Percentiles rank a stretch among this genome's conserved stretches.
These are phyloP conservation scores for Chouioia cunea DNA, from an alignment of 2,888 invertebrate species.

Conservation along the genomic window DNA sequence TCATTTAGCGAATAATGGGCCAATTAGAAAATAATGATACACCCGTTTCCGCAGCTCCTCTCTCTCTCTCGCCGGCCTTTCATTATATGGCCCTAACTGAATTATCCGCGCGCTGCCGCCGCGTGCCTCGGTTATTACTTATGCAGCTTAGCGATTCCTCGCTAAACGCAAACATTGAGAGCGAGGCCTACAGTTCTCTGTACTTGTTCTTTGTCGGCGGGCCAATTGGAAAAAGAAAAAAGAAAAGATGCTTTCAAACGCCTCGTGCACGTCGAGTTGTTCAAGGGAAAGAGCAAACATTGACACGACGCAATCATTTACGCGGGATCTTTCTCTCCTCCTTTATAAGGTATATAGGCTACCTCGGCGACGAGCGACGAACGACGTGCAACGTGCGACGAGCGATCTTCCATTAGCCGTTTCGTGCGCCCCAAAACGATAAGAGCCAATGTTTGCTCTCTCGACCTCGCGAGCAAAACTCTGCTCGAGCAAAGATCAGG, in stretches of 20 bases:
- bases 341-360: too few species aligned
- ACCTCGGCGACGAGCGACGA: too few species aligned
- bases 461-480: constrained; percentile 25
- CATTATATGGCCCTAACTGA: constrained; percentile 49
- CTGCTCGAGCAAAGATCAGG: constrained; percentile 30
- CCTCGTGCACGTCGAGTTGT: constrained; percentile 42
- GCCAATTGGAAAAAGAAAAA: background rate
- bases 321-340: constrained; percentile 49
- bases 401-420: constrained; percentile 53
- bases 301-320: constrained; percentile 54
- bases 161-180: too few species aligned
- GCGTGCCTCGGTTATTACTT: constrained; percentile 3
- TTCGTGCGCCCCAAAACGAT: constrained; percentile 36
- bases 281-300: constrained; percentile 55
- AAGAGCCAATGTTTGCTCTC: constrained; percentile 51
- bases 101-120: constrained; percentile 21
- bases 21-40: constrained; percentile 60
- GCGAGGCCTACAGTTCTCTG: background rate
- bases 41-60: constrained; percentile 44
- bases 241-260: constrained; percentile 43
- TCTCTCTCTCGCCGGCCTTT: constrained; percentile 52
- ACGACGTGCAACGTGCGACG: too few species aligned
- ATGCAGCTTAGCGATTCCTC: constrained; percentile 1
- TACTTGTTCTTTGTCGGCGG: constrained; percentile 17
- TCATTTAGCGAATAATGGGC: constrained; percentile 58